These are phyloP conservation scores for Lucilia cuprina DNA, from an alignment of 1,140 invertebrate species.

Conservation along the genomic window DNA sequence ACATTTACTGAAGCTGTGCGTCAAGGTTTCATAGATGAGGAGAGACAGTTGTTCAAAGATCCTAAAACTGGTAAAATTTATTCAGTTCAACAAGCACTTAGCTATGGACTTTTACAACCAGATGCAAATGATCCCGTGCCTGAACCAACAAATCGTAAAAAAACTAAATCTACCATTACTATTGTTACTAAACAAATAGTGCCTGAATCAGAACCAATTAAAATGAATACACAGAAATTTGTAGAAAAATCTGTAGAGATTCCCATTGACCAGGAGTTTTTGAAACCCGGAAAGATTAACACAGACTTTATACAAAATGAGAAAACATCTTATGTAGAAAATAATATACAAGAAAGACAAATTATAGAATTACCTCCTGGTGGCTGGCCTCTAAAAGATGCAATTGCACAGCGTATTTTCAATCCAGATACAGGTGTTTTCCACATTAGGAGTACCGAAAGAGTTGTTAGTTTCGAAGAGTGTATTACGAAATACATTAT, in stretches of 20 bases:
- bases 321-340: constrained; percentile 53
- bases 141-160: constrained; percentile 56
- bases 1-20: constrained; percentile 80
- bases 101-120: constrained; percentile 72
- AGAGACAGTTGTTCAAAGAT: constrained; percentile 79
- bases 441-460: constrained; percentile 85
- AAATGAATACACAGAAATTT: constrained; percentile 64
- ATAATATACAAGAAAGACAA: constrained; percentile 55
- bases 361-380: constrained; percentile 79
- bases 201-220: constrained; percentile 57
- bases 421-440: constrained; percentile 84
- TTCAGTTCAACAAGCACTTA: constrained; percentile 82
- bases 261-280: constrained; percentile 54
- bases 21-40: constrained; percentile 82
- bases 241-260: constrained; percentile 57
- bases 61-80: constrained; percentile 77
- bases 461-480: constrained; percentile 85
- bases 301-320: constrained; percentile 64
- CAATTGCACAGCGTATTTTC: constrained; percentile 78
- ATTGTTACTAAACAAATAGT: constrained; percentile 60
- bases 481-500: constrained; percentile 86
- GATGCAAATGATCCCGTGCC: constrained; percentile 64
- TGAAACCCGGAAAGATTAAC: constrained; percentile 60
- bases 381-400: constrained; percentile 81
- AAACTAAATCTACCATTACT: constrained; percentile 61